phyloP scores from a whole-genome alignment of 2,888 invertebrate species.

The Chydorus sphaericus region DNA sequence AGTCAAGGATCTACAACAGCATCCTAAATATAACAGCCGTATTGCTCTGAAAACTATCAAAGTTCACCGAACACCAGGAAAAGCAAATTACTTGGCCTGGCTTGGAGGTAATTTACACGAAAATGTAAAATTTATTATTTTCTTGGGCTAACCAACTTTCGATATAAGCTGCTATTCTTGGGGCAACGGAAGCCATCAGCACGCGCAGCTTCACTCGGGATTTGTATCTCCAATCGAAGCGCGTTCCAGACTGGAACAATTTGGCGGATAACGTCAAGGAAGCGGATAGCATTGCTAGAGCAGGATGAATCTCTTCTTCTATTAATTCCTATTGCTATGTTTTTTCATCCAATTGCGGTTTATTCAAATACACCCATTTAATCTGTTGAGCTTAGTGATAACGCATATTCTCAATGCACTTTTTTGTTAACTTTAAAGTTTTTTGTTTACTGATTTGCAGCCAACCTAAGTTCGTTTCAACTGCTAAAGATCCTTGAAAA shows the following conservation, averaged over 20 bases:
- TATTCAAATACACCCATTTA: too few species aligned
- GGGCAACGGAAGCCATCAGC: conserved; percentile 54
- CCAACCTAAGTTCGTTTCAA: too few species aligned
- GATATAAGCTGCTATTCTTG: conserved; percentile 51
- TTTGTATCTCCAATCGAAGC: conserved; percentile 47
- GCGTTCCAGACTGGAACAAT: conserved; percentile 70
- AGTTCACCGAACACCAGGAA: conserved; percentile 65
- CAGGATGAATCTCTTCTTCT: neutral
- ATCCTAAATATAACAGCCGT: conserved; percentile 43
- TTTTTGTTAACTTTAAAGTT: too few species aligned
- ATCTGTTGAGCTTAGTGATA: too few species aligned
- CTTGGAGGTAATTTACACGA: conserved; percentile 47
- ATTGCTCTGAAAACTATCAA: conserved; percentile 50
- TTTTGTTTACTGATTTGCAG: too few species aligned
- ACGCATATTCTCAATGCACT: too few species aligned
- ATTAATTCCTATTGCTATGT: too few species aligned
- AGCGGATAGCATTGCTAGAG: conserved; percentile 14
- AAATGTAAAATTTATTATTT: conserved; percentile 21
- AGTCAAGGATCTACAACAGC: conserved; percentile 45
- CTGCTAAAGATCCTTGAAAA: too few species aligned
- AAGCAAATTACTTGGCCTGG: conserved; percentile 74
- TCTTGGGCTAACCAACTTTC: conserved; percentile 19
- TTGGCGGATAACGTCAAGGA: conserved; percentile 38
- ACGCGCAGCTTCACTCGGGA: conserved; percentile 59
- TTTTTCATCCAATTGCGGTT: too few species aligned